These are phyloP conservation scores for Diorhabda carinulata DNA, from an alignment of 1,140 invertebrate genomes.

Conservation along the genomic window DNA sequence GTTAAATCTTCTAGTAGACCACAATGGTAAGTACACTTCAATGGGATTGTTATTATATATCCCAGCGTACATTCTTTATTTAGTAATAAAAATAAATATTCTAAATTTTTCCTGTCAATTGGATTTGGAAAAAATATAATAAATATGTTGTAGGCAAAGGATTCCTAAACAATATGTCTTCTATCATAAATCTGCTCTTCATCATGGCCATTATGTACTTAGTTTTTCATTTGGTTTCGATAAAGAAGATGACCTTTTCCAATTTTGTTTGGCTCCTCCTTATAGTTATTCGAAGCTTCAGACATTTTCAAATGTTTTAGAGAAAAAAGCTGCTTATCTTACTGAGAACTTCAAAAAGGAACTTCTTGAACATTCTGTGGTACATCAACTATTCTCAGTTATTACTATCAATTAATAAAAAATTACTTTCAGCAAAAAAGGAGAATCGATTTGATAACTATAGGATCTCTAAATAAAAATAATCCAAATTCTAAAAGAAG, in stretches of 20 bases:
- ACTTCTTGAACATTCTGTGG: constrained; percentile 66
- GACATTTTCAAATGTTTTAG: constrained; percentile 75
- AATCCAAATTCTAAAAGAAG: constrained; percentile 56
- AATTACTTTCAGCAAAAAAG: constrained; percentile 74
- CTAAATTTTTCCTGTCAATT: no score
- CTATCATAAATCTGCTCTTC: constrained; percentile 87
- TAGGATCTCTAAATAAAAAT: constrained; percentile 57
- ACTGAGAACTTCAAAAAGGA: constrained; percentile 59
- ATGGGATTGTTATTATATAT: no score
- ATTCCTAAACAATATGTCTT: constrained; percentile 84
- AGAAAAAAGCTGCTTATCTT: constrained; percentile 54
- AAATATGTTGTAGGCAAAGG: constrained; percentile 63
- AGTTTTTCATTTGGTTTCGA: constrained; percentile 94
- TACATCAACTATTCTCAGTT: constrained; percentile 47
- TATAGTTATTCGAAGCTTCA: constrained; percentile 91
- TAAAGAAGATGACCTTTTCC: constrained; percentile 88
- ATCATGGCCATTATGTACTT: constrained; percentile 88
- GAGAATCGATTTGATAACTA: constrained; percentile 81
- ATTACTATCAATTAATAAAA: not conserved
- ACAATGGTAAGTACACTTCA: constrained; percentile 69
- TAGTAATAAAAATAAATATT: no score
- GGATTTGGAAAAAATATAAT: constrained; percentile 13
- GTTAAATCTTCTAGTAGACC: constrained; percentile 85
- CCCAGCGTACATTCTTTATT: no score
- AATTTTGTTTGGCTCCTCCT: constrained; percentile 88